A percentile compares a stretch with the other conserved stretches of the same genome.
Conservation (phyloP, 2,888 invertebrate genomes). For the Neoaliturus tenellus region DNA sequence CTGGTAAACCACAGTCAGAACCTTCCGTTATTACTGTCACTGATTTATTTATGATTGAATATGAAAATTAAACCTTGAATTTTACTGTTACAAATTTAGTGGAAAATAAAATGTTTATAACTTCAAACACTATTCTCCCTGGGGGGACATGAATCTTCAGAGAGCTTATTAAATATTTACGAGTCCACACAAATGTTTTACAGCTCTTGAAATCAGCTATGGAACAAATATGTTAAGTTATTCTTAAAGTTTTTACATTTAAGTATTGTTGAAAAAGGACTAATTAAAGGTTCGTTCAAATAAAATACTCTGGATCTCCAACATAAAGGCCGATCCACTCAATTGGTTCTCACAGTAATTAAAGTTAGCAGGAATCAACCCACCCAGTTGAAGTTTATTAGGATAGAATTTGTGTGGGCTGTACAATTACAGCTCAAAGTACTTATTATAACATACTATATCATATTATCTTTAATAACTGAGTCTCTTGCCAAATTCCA, state of each 20-base stretch:
- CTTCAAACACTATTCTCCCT: not conserved
- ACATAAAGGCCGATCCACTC: not conserved
- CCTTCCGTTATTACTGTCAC: too few relatives aligned
- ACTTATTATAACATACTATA: too few relatives aligned
- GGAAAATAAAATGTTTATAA: not conserved
- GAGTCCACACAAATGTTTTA: conserved; percentile 15
- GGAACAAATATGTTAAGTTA: not conserved
- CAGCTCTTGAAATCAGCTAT: not conserved
- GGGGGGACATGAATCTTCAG: not conserved
- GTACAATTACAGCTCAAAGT: too few relatives aligned
- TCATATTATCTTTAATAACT: too few relatives aligned
- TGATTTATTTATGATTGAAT: too few relatives aligned
- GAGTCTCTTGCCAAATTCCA: too few relatives aligned
- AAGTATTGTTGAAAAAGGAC: too few relatives aligned
- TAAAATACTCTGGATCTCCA: not conserved
- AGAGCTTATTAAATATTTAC: not conserved
- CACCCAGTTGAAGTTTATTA: not conserved
- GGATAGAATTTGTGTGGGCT: not conserved
- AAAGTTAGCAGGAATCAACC: not conserved
- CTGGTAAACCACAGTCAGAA: too few relatives aligned
- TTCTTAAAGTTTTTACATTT: too few relatives aligned
- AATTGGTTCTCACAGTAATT: conserved; percentile 2
- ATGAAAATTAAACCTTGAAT: too few relatives aligned
- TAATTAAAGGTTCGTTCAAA: too few relatives aligned
- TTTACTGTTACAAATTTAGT: too few relatives aligned